Evolutionary conservation across 1,140 invertebrate genomes (phyloP), one percentile per base, ranked within the genome.

Genomic region (Macrobrachium nipponense): DNA sequence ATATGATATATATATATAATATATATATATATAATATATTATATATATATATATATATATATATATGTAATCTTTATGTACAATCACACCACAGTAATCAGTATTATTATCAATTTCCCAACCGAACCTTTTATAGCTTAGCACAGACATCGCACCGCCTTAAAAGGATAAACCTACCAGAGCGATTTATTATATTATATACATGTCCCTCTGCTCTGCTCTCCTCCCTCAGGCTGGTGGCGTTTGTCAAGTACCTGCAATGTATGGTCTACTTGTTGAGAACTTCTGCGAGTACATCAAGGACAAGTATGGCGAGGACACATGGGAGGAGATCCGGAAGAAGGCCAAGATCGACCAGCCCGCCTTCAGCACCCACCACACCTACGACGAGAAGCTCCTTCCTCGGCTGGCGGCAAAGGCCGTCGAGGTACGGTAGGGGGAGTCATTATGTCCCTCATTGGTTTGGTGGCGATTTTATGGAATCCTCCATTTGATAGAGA

Each of bases 251-350:
- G 20, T 36, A n/a, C 61, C 79, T 61, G 79, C 80, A 60, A 98
- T 99, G 97, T 99, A 99, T 92, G 98, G 98, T 43, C 92, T 99
- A 89, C 93, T 99, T 58, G 91, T 99, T 88, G 97, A 99, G 91
- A 97, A 98, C 90, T 94, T 99, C 91, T 94, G 95, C 85, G 96
- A 97, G 90, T 98, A 96, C 92, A 95, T 99, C 87, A 95, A 96
- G 81, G 93, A 95, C 89, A 94, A 94, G 5, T 98, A 98, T 91
- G 98, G 98, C 0, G 97, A 98, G 90, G 96, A 98, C 59, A 94
- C 94, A 90, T 98, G 97, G 97, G 96, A 96, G 90, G 95, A 95
- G 91, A 97, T 96, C 60, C 92, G 97, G 85, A 92, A 95, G 80
- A 93, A 95, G 89, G 96, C 96, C 0, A 94, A 94, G 10, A 95